Evolutionary conservation across 1,140 invertebrate genomes (phyloP).

Genomic region (Drosophila insularis): DNA sequence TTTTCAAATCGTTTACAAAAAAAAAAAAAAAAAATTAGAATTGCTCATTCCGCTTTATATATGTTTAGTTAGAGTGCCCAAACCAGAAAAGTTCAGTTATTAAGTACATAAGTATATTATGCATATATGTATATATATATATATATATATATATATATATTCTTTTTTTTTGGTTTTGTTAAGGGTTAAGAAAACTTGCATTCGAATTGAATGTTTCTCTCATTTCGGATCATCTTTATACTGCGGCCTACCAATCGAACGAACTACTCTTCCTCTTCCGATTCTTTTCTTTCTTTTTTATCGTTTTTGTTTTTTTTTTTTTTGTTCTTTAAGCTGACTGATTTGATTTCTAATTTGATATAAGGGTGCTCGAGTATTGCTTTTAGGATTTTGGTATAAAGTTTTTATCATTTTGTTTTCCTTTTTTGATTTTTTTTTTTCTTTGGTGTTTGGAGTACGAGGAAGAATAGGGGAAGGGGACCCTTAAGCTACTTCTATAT

Average conservation of each 20-base stretch:
- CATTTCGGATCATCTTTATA: conserved; percentile 18
- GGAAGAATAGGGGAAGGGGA: too few relatives aligned
- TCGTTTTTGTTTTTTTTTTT: conserved; percentile 21
- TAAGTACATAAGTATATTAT: conserved; percentile 53
- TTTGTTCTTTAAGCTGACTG: conserved; percentile 54
- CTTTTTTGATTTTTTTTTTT: conserved; percentile 14
- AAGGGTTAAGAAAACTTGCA: conserved; percentile 55
- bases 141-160: too few relatives aligned
- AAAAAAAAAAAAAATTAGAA: conserved; percentile 4
- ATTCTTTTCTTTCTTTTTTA: too few relatives aligned
- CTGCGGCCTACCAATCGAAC: conserved; percentile 32
- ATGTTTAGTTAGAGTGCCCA: conserved; percentile 17
- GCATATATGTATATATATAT: conserved; percentile 5
- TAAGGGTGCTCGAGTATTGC: conserved; percentile 78
- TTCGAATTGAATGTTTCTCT: conserved; percentile 65
- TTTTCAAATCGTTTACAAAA: conserved; percentile 23
- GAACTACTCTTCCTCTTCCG: conserved; percentile 41
- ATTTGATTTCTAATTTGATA: conserved; percentile 60
- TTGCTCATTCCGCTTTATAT: conserved; percentile 41
- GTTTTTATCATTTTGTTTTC: conserved; percentile 25
- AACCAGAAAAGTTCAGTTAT: conserved; percentile 53
- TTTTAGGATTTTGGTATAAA: conserved; percentile 73
- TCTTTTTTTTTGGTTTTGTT: neutral
- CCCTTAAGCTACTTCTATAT: conserved; percentile 79
- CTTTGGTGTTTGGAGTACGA: neutral